Percentiles rank a stretch among this genome's conserved stretches.
Evolutionary conservation across 2,888 invertebrate genomes (phyloP).

Genomic region (Ligdia adustata): DNA sequence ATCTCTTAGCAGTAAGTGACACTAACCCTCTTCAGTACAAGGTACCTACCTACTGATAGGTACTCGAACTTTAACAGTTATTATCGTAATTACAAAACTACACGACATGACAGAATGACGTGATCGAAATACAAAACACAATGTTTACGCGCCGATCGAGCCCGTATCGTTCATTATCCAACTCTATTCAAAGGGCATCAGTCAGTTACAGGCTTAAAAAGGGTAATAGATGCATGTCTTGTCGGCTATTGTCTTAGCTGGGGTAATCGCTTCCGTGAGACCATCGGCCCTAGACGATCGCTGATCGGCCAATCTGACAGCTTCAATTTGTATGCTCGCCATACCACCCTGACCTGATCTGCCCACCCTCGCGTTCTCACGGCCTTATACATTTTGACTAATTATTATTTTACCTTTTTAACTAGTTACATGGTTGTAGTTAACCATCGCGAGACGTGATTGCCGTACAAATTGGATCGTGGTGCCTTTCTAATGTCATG

Average conservation of each 20-base stretch:
- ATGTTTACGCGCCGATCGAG: constrained; percentile 34
- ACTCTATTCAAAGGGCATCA: constrained; percentile 62
- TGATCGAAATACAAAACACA: constrained; percentile 37
- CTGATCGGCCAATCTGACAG: constrained; percentile 63
- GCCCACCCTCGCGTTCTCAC: constrained; percentile 75
- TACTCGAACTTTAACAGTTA: constrained; percentile 35
- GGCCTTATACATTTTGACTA: constrained; percentile 65
- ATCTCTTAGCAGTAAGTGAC: too few relatives aligned
- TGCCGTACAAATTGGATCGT: constrained; percentile 49
- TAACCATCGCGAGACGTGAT: constrained; percentile 63
- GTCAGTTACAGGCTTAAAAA: constrained; percentile 64
- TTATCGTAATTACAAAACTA: constrained; percentile 39
- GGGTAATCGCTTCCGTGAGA: constrained; percentile 82
- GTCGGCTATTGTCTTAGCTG: constrained; percentile 75
- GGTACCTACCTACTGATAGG: too few relatives aligned
- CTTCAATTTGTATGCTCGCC: constrained; percentile 72
- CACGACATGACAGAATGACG: constrained; percentile 31
- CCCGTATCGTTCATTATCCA: constrained; percentile 52
- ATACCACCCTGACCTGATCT: constrained; percentile 44
- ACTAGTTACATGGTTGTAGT: constrained; percentile 63
- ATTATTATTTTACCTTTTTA: constrained; percentile 74
- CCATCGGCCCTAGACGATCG: constrained; percentile 51
- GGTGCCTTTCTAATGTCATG: constrained; percentile 39
- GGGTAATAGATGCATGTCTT: constrained; percentile 81
- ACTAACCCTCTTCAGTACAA: too few relatives aligned